These are phyloP conservation scores for Leptodactylus fallax DNA, from an alignment of 2,797 vertebrate genomes.

Conservation along the genomic window DNA sequence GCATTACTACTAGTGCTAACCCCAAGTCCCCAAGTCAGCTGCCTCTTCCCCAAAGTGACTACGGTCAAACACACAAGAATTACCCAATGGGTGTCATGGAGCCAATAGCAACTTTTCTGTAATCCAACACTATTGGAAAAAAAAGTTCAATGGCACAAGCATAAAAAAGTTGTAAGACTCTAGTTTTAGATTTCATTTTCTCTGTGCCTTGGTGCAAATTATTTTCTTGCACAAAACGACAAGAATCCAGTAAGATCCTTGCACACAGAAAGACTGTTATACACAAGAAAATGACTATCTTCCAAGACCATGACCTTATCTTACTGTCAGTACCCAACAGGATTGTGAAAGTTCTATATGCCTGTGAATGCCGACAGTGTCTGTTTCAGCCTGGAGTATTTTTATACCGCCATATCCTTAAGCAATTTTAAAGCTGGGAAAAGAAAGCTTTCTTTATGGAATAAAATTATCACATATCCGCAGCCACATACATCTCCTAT, in stretches of 20 bases:
- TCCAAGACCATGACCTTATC: constrained; percentile 17
- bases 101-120: neutral
- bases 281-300: neutral
- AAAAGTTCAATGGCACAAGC: neutral
- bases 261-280: neutral
- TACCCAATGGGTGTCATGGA: no score
- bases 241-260: neutral
- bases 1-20: no score
- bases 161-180: neutral
- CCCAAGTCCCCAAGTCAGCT: no score
- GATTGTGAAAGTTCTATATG: constrained; percentile 6
- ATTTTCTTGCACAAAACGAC: neutral
- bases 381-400: neutral
- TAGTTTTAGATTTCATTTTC: neutral
- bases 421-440: neutral
- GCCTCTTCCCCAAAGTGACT: neutral
- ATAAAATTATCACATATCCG: constrained; percentile 16
- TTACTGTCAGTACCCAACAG: constrained; percentile 1
- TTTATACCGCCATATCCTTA: neutral
- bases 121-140: neutral
- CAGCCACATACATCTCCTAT: neutral
- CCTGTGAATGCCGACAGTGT: constrained; percentile 14
- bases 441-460: constrained; percentile 15
- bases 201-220: neutral
- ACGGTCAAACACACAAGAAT: no score